Evolutionary conservation across 1,140 invertebrate species (phyloP).

Genomic region (Drosophila carrolli): DNA sequence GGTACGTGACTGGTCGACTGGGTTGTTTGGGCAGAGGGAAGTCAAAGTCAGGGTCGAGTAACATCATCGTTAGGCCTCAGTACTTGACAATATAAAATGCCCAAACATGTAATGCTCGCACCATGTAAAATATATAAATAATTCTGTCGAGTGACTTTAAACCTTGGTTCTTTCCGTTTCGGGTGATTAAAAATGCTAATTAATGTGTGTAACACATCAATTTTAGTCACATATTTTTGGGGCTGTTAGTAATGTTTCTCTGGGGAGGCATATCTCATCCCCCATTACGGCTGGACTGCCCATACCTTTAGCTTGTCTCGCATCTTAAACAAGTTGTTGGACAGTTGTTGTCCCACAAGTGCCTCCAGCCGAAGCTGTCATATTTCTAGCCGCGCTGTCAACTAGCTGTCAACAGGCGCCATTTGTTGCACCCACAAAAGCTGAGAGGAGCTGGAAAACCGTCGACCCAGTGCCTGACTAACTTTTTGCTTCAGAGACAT

Average conservation of each 20-base stretch:
- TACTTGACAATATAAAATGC: conserved; percentile 24
- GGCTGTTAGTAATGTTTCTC: conserved; percentile 11
- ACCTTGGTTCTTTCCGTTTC: conserved; percentile 6
- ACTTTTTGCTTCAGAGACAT: conserved; percentile 30
- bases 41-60: conserved; percentile 75
- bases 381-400: conserved; percentile 63
- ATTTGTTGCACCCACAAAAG: conserved; percentile 24
- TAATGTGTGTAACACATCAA: conserved; percentile 46
- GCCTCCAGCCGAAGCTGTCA: conserved; percentile 57
- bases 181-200: conserved; percentile 76
- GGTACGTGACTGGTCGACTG: conserved; percentile 68
- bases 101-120: conserved; percentile 1
- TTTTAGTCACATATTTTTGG: conserved; percentile 16
- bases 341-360: conserved; percentile 35
- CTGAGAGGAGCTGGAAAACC: conserved; percentile 4
- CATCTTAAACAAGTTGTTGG: conserved; percentile 46
- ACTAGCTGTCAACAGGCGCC: conserved; percentile 58
- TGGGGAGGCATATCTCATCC: conserved; percentile 15
- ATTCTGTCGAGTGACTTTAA: conserved; percentile 20
- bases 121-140: conserved; percentile 14
- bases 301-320: conserved; percentile 5
- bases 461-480: conserved; percentile 41
- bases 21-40: conserved; percentile 20
- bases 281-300: conserved; percentile 1
- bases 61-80: conserved; percentile 40